Evolutionary conservation across 2,797 vertebrate species (phyloP), one percentile per base, ranked within the genome.

Genomic region (Neosilurus hyrtlii): DNA sequence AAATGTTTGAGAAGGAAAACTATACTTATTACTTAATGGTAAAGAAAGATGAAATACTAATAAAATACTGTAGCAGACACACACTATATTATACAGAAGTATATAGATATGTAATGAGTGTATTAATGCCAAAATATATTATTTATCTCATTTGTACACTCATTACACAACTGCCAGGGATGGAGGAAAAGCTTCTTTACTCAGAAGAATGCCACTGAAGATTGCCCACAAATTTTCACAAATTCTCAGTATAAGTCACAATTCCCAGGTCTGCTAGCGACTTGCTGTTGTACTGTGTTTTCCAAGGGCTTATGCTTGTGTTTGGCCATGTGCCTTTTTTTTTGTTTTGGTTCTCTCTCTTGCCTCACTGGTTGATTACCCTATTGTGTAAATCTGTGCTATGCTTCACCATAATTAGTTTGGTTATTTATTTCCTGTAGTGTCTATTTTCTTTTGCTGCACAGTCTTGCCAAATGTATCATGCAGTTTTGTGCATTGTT

Each of bases 311-410:
- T 52, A 24, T 72, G n/a, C 71, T 30, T 73, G 51, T 18, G 4
- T 16, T 56, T 30, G 52, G 24, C 24, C 24, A 54, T 24, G 24
- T 52, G 15, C 26, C 24, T 73, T 56, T 56, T 51, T 20, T 73
- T 54, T 43, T 43, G 24, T 56, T 26, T 54, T 73, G 7, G 49
- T 54, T 15, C 51, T 54, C n/a, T 71, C 4, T 72, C n/a, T 72
- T 72, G n/a, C 49, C 70, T 72, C 12, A 52, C 9, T 52, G 70
- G 49, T 52, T 52, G 24, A 73, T 26, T 73, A 54, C 51, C 2
- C 15, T 73, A 73, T 73, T 56, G 15, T 73, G 24, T 74, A 30
- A 74, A 20, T 56, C 52, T 56, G 16, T 74, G 18, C 52, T 74
- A 26, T 73, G 71, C 51, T 26, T 54, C 51, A 73, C n/a, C 71